A percentile compares a stretch with the other conserved stretches of the same genome.
Conservation (phyloP, 2,888 invertebrate species). For the Oscheius sp. region DNA sequence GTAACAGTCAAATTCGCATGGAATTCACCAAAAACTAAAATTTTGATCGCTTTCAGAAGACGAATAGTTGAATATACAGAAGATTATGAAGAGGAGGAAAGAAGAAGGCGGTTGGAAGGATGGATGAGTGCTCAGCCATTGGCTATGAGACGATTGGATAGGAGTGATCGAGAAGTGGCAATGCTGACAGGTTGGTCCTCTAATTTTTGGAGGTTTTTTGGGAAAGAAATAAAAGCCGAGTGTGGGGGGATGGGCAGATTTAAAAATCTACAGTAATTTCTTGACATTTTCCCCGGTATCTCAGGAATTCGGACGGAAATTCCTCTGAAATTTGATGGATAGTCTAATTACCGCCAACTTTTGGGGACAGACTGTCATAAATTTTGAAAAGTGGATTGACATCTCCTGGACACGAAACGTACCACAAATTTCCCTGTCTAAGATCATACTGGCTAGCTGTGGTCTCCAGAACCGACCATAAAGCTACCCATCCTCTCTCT, state of each 20-base stretch:
- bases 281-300: too few relatives aligned
- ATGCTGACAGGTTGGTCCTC: slow-evolving; percentile 38
- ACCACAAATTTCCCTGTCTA: neutral
- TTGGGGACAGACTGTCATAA: too few relatives aligned
- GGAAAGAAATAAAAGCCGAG: too few relatives aligned
- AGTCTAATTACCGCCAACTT: too few relatives aligned
- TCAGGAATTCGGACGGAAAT: too few relatives aligned
- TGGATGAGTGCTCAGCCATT: slow-evolving; percentile 57
- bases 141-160: slow-evolving; percentile 47
- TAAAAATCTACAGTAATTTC: too few relatives aligned
- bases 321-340: too few relatives aligned
- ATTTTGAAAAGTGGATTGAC: too few relatives aligned
- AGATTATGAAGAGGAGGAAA: slow-evolving; percentile 43
- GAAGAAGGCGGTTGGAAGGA: slow-evolving; percentile 53
- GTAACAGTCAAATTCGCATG: neutral
- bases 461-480: neutral
- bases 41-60: neutral
- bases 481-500: neutral
- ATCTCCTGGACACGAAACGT: too few relatives aligned
- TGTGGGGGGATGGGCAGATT: too few relatives aligned
- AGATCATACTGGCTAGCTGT: neutral
- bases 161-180: slow-evolving; percentile 45
- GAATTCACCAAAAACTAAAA: neutral
- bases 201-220: too few relatives aligned
- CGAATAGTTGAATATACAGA: slow-evolving; percentile 27